A percentile compares a stretch with the other conserved stretches of the same genome.
Conservation (phyloP, 2,797 vertebrate genomes). For the Bovichtus variegatus region DNA sequence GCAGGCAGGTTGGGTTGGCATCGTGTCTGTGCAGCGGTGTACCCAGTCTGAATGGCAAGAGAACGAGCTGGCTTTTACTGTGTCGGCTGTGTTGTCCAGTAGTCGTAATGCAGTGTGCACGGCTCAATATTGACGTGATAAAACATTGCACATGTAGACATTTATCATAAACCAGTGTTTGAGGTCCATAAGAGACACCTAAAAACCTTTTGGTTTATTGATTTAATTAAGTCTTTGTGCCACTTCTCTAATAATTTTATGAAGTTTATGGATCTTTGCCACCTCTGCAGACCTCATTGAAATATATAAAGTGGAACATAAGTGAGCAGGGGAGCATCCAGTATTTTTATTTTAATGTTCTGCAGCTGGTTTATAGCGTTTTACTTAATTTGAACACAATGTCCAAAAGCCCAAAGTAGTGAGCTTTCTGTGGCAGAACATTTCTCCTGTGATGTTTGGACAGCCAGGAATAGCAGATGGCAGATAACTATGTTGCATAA, state of each 20-base stretch:
- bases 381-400: background rate
- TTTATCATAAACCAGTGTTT: conserved; percentile 10
- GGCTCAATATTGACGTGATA: conserved; percentile 16
- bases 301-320: conserved; percentile 4
- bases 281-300: conserved; percentile 6
- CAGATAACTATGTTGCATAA: conserved; percentile 60
- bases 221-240: conserved; percentile 8
- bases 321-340: background rate
- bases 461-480: conserved; percentile 61
- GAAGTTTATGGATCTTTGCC: background rate
- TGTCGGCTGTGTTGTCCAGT: conserved; percentile 25
- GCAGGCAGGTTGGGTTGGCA: conserved; percentile 57
- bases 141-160: conserved; percentile 6
- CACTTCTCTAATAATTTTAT: conserved; percentile 11
- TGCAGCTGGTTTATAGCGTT: background rate
- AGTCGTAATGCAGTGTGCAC: background rate
- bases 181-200: background rate
- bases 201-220: conserved; percentile 1
- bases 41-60: conserved; percentile 44
- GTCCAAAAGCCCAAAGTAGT: background rate
- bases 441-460: conserved; percentile 44
- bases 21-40: conserved; percentile 44
- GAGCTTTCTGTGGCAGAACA: conserved; percentile 2
- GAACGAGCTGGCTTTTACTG: conserved; percentile 39
- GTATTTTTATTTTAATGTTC: background rate